Evolutionary conservation across 1,140 invertebrate genomes (phyloP).

Genomic region (Chironomus tepperi): DNA sequence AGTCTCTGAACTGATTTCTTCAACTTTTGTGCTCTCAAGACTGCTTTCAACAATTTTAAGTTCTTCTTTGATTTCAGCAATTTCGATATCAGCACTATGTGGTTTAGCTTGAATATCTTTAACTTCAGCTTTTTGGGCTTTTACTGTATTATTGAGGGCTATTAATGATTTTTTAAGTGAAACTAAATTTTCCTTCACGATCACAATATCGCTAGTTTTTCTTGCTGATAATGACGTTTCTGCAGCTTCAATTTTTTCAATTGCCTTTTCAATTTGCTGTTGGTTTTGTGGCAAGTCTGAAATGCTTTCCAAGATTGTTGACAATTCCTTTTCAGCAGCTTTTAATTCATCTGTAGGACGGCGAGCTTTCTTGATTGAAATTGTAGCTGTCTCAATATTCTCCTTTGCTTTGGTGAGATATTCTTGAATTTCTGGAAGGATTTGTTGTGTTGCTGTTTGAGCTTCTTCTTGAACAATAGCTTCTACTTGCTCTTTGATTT

Average conservation of each 20-base stretch:
- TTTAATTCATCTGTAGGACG: slow-evolving; percentile 27
- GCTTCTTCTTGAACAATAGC: neutral
- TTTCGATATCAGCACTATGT: neutral
- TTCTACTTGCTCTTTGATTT: neutral
- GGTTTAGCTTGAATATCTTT: neutral
- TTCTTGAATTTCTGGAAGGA: neutral
- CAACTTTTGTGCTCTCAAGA: neutral
- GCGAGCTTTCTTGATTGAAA: slow-evolving; percentile 29
- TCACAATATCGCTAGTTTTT: neutral
- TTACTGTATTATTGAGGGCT: neutral
- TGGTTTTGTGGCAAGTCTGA: neutral
- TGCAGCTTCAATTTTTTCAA: neutral
- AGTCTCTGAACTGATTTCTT: neutral
- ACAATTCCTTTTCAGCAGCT: neutral
- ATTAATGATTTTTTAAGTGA: neutral
- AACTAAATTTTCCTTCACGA: neutral
- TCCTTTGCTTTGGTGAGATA: slow-evolving; percentile 26
- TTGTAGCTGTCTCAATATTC: slow-evolving; percentile 26
- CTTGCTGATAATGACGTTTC: neutral
- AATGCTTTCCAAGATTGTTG: neutral
- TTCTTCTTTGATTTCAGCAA: neutral
- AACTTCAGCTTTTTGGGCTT: neutral
- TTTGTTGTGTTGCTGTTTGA: no score
- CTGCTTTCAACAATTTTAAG: neutral
- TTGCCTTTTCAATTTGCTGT: neutral